Percentiles rank a stretch among this genome's conserved stretches.
These are phyloP conservation scores for Glyphotaelius pellucidus DNA, from an alignment of 2,888 invertebrate genomes.

Conservation along the genomic window DNA sequence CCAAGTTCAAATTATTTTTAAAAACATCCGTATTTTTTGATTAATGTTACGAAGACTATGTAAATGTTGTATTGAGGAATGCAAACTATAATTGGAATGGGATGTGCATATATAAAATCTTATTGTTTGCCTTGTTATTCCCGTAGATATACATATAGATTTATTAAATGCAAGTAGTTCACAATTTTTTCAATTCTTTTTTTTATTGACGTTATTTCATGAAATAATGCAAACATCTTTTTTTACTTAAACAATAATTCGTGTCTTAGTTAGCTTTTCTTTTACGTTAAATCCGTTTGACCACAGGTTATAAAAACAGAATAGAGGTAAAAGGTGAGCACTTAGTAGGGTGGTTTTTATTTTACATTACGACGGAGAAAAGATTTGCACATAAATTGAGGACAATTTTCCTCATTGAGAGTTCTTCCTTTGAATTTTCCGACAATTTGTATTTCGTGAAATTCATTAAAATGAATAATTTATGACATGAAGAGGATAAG, in stretches of 20 bases:
- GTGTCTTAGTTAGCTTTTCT: background rate
- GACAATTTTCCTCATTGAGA: background rate
- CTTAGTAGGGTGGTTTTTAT: background rate
- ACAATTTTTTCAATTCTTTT: too few relatives aligned
- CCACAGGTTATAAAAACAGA: constrained; percentile 56
- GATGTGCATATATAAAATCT: too few relatives aligned
- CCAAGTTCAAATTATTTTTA: too few relatives aligned
- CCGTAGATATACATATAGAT: too few relatives aligned
- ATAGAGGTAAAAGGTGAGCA: constrained; percentile 26
- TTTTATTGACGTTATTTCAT: background rate
- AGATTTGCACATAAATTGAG: background rate
- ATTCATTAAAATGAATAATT: constrained; percentile 2
- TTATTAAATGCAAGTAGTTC: too few relatives aligned
- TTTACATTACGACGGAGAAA: background rate
- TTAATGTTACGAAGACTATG: too few relatives aligned
- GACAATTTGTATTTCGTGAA: constrained; percentile 2
- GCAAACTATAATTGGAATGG: too few relatives aligned
- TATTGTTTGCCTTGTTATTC: too few relatives aligned
- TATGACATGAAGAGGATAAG: background rate
- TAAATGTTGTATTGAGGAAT: too few relatives aligned
- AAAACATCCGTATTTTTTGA: too few relatives aligned
- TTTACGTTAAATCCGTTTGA: background rate
- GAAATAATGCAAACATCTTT: background rate
- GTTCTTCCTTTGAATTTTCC: background rate
- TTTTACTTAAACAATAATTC: background rate